Evolutionary conservation across 2,113 vertebrate genomes (phyloP).

Genomic region (Pogonocichla stellata): DNA sequence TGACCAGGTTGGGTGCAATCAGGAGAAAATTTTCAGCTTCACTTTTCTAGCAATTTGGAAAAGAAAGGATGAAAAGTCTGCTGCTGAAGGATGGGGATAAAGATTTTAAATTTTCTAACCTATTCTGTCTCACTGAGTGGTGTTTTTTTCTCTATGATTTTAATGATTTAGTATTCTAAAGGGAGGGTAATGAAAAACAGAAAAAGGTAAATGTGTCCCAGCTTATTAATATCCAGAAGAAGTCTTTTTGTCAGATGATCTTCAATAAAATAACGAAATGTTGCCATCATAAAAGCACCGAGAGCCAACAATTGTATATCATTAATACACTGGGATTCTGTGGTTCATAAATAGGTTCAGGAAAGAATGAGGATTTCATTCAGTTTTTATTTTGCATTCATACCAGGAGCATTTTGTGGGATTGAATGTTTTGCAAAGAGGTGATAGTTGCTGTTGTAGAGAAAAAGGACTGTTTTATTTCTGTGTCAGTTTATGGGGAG

Average conservation of each 20-base stretch:
- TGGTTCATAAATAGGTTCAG: neutral
- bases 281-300: neutral
- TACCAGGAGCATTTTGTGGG: neutral
- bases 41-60: neutral
- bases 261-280: neutral
- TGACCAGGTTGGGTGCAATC: neutral
- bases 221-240: neutral
- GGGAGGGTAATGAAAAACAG: neutral
- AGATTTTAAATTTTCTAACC: neutral
- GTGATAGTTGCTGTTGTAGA: neutral
- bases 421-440: fast-evolving
- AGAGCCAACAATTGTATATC: neutral
- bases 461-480: neutral
- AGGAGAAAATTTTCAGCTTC: neutral
- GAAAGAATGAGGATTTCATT: neutral
- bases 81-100: neutral
- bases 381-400: neutral
- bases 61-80: neutral
- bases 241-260: neutral
- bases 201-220: neutral
- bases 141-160: neutral
- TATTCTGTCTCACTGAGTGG: neutral
- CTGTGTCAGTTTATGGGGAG: neutral
- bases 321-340: neutral
- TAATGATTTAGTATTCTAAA: neutral